Base-by-base conservation (phyloP, 2,113 vertebrate genomes). In the Ellobius talpinus region DNA sequence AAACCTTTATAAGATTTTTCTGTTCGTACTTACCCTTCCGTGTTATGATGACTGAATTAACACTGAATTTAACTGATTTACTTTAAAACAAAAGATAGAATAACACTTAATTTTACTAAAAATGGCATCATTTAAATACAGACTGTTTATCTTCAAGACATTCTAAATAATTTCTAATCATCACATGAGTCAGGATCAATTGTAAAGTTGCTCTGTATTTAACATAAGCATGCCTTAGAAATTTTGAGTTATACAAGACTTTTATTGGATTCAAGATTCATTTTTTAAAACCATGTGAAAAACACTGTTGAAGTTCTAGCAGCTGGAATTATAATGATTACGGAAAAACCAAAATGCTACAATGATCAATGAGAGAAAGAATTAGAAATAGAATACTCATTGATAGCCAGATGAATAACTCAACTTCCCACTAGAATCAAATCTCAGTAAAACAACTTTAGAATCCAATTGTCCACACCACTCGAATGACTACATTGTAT, bases 211-310 rank as follows among this genome's bases (percentile, higher is more conserved):
- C n/a, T 42, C 81, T 87, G 26, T 87, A n/a, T 97, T 97, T 96
- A 95, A 96, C 87, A 97, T 5, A 58, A 58, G 55, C 82, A 76
- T 89, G 77, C 47, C 72, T 87, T 92, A 79, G 78, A 94, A 97
- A 96, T 72, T 63, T 33, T 96, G 90, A 23, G 33, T 91, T 97
- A 68, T 96, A 84, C 87, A 79, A 92, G 92, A 23, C 89, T 84
- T 94, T 97, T 96, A 90, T 94, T 96, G 78, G 94, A 97, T 84
- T 96, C 78, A 90, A 96, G 78, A 96, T 95, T 87, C 50, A 90
- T 50, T 81, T 89, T 89, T 96, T 87, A 96, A 97, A 92, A 89
- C 61, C 86, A 94, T 74, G 66, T 89, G 90, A 26, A 82, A 42
- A 95, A n/a, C n/a, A n/a, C n/a, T n/a, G 97, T 97, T 97, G 12